Evolutionary conservation across 1,140 invertebrate species (phyloP), one percentile per base, ranked within the genome.

Genomic region (Micrasema minimum): DNA sequence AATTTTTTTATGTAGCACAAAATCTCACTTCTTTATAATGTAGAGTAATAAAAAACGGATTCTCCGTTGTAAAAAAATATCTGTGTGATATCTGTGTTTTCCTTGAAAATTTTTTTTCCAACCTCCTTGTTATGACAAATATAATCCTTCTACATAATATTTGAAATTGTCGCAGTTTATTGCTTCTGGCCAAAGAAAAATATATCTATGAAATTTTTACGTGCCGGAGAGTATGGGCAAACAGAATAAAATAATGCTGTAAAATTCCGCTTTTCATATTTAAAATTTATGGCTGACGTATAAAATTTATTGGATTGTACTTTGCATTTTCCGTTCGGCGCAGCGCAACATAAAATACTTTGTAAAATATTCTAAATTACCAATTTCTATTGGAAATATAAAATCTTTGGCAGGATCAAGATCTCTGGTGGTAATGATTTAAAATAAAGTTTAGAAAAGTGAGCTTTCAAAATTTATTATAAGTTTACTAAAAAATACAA

Each of bases 281-380:
- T 48, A 31, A 48, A 48, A 48, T 48, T 48, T 48, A 48, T 48
- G 10, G 46, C 46, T 48, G 46, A 48, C 46, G 18, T 16, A 48
- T 16, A 48, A 48, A 48, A 20, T 48, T 48, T 48, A 48, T 48
- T 48, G 20, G 16, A 48, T 48, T 20, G 43, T 45, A 48, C 16
- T 48, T 48, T 48, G 46, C 46, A 48, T 48, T 48, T 48, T 31
- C 26, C 26, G 26, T 31, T 31, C 26, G 26, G 26, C 26, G 7
- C 26, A 31, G 26, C 26, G 26, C 26, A 31, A 31, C 26, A 7
- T 31, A 31, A 31, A 31, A 31, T 31, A 31, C 26, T 31, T 31
- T 31, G 26, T 31, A 31, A 31, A 31, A 31, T 31, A 4, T 31
- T 31, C 26, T 31, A 31, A 31, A 31, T 31, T 7, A 31, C 26